Base-by-base conservation (phyloP, 2,797 vertebrate genomes). In the Cyclopterus lumpus region DNA sequence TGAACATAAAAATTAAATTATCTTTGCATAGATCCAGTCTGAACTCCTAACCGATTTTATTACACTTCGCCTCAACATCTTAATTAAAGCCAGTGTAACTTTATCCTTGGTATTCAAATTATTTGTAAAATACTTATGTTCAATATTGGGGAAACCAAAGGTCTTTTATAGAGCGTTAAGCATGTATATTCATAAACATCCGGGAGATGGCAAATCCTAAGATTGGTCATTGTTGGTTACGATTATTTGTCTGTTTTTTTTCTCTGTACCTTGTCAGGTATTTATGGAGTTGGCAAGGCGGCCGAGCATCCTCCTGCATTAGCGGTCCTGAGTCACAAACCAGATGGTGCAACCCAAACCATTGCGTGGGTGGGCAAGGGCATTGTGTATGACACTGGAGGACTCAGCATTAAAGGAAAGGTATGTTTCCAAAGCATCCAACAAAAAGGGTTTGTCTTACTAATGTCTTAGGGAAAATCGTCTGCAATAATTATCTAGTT, bases 281-380 rank as follows among this genome's bases (percentile, higher is more conserved):
- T 99, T 86, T 99, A 99, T 3, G 98, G 98, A 20, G 98, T 99
- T 42, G 98, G 98, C 61, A 99, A 97, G 87, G 97, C 98, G 2
- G 97, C 97, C 10, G 87, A 95, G 63, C 95, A 99, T 77, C 97
- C 96, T 8, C 98, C 98, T 18, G 97, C 97, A 0, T 91, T 99
- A 67, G 98, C 96, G 0, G 90, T 99, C 63, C 91, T 99, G 83
- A 99, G 98, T 88, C 96, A 99, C 89, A 97, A 92, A 58, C 98
- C 98, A 1, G 95, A 96, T 1, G 96, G 97, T 68, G 97, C 98
- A 28, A 99, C 98, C 0, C 98, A 99, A 88, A 98, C 97, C 85
- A 99, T 99, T 16, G 98, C 97, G 0, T 99, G 98, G 98, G 97
- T 99, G 67, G 98, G 98, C 76, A 99, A 99, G 84, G 98, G 98